phyloP scores from a whole-genome alignment of 1,140 invertebrate species.

The Drosophila bipectinata region DNA sequence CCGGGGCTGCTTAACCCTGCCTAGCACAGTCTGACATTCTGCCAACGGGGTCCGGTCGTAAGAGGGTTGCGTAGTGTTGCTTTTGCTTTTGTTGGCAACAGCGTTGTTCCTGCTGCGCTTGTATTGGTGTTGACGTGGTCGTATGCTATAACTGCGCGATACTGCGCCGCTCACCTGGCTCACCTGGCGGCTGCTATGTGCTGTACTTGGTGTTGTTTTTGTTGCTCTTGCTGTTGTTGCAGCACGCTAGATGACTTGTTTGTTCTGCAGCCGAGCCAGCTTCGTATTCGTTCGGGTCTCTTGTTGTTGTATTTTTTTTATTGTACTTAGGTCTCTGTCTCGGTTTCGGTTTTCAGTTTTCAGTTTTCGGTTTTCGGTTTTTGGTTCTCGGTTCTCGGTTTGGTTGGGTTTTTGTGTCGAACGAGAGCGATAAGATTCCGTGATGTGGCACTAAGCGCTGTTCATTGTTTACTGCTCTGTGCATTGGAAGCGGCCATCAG shows the following conservation, averaged over 20 bases:
- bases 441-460: constrained; percentile 81
- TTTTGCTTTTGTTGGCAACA: constrained; percentile 20
- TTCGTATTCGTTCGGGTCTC: constrained; percentile 45
- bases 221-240: constrained; percentile 38
- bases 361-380: constrained; percentile 41
- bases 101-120: constrained; percentile 12
- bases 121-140: constrained; percentile 69
- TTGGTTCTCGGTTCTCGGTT: constrained; percentile 23
- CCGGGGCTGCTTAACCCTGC: constrained; percentile 17
- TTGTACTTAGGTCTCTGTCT: constrained; percentile 11
- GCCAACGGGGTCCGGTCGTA: constrained; percentile 29
- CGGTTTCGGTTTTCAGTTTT: constrained; percentile 13
- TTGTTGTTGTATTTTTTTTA: too few relatives aligned
- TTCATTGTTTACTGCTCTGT: constrained; percentile 79
- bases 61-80: constrained; percentile 66
- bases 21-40: constrained; percentile 69
- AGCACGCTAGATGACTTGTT: constrained; percentile 72
- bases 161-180: constrained; percentile 57
- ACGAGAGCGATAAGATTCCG: constrained; percentile 78
- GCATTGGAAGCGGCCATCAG: constrained; percentile 71
- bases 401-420: constrained; percentile 49
- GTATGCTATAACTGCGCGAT: constrained; percentile 75
- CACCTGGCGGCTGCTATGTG: constrained; percentile 40
- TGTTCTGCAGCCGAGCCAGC: constrained; percentile 75
- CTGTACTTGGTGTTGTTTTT: constrained; percentile 9